These are phyloP conservation scores for Apis dorsata DNA, from an alignment of 1,140 invertebrate genomes.

Conservation along the genomic window DNA sequence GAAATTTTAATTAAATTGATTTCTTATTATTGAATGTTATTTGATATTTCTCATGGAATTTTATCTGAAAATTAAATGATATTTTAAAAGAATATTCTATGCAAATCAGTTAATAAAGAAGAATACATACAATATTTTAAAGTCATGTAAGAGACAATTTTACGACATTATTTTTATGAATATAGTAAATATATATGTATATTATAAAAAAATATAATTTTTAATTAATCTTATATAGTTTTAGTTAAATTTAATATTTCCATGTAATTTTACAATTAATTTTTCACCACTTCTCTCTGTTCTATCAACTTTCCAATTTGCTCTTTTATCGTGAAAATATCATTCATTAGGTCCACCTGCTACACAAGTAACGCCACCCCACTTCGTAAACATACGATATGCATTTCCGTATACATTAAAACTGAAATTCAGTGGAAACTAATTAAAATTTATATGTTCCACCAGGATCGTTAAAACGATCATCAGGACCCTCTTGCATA, in stretches of 20 bases:
- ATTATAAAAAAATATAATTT: neutral
- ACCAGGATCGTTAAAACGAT: neutral
- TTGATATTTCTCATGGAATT: too few species aligned
- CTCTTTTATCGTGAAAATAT: neutral
- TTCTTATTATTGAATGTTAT: too few species aligned
- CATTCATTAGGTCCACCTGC: neutral
- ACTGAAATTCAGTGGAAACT: neutral
- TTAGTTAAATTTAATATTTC: neutral
- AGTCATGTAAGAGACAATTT: too few species aligned
- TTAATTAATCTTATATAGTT: too few species aligned
- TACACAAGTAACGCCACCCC: neutral
- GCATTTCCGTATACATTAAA: neutral
- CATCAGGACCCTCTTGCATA: neutral
- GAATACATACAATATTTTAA: too few species aligned
- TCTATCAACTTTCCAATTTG: neutral
- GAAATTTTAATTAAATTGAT: too few species aligned
- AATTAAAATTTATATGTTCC: neutral
- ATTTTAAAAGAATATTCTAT: too few species aligned
- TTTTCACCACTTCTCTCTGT: neutral
- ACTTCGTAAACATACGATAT: neutral
- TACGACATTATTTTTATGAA: too few species aligned
- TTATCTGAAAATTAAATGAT: too few species aligned
- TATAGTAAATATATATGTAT: neutral
- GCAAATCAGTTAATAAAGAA: too few species aligned
- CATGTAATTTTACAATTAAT: neutral